Evolutionary conservation across 1,140 invertebrate species (phyloP).

Genomic region (Coenobita brevimanus): DNA sequence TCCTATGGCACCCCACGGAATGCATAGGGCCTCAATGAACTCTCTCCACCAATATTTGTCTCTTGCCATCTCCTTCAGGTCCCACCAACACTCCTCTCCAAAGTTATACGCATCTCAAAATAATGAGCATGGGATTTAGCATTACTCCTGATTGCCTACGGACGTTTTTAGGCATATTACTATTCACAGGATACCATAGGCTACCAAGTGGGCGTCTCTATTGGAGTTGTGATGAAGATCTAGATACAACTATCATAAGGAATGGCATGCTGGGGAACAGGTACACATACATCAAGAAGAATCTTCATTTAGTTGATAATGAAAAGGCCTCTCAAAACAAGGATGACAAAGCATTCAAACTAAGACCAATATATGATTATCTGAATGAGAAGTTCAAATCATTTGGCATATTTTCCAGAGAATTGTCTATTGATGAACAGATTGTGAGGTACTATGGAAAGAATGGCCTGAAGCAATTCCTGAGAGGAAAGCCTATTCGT

Average conservation of each 20-base stretch:
- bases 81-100: no score
- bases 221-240: slow-evolving; percentile 51
- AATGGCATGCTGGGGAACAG: slow-evolving; percentile 41
- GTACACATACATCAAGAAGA: slow-evolving; percentile 23
- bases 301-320: slow-evolving; percentile 54
- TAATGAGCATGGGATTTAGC: slow-evolving; percentile 23
- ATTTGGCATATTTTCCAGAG: slow-evolving; percentile 33
- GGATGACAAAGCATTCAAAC: no score
- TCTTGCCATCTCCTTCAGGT: no score
- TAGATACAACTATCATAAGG: slow-evolving; percentile 43
- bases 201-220: slow-evolving; percentile 38
- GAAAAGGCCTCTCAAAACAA: slow-evolving; percentile 34
- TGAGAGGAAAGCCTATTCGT: slow-evolving; percentile 29
- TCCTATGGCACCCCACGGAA: no score
- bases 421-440: slow-evolving; percentile 45
- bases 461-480: slow-evolving; percentile 4
- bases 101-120: slow-evolving; percentile 28
- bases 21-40: no score
- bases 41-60: no score
- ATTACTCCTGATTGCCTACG: slow-evolving; percentile 41
- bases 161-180: slow-evolving; percentile 33
- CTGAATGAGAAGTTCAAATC: slow-evolving; percentile 44
- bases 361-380: slow-evolving; percentile 55
- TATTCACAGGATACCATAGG: slow-evolving; percentile 32
- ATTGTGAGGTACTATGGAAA: no score